Evolutionary conservation across 2,797 vertebrate genomes (phyloP), one percentile per base, ranked within the genome.

Genomic region (Gobionotothen gibberifrons): DNA sequence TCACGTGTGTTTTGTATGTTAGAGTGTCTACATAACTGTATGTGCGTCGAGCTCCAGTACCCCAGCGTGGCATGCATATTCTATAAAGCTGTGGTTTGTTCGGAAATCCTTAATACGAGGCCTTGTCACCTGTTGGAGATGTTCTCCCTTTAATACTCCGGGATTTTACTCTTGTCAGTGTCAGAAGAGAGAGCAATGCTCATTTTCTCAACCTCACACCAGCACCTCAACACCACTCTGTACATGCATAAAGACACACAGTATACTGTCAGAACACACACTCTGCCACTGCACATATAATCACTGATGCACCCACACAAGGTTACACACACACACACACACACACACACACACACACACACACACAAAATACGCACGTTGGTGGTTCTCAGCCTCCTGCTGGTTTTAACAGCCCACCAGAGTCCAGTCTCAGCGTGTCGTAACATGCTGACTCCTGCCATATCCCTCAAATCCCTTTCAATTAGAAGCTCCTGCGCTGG

Each of bases 401-500:
- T 91, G 91, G 79, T 85, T 90, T 91, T 89, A 92, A 92, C 86
- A 90, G 93, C 86, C 88, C 87, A 90, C 87, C 91, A 89, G 82
- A 89, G 90, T 91, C 88, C 89, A 81, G 88, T 71, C 85, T 69
- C 85, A 83, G 90, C 63, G 44, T 91, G 91, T 79, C 22, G 65
- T 87, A 89, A 89, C 87, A 86, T 88, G 87, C 90, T 88, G 92
- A 92, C 93, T 93, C 75, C 86, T 81, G 87, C 86, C 81, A 78
- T 91, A 92, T 93, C 86, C 81, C 81, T 92, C 90, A 90, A 90
- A 93, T 93, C 89, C 86, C 93, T 95, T 95, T 95, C 93, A 95
- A 94, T 94, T 94, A 94, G 90, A 84, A 76, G 87, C 88, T 92
- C 84, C 90, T 81, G 86, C 62, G 63, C 85, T 81, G 80, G 85